Evolutionary conservation across 2,888 invertebrate species (phyloP).

Genomic region (Actias luna): DNA sequence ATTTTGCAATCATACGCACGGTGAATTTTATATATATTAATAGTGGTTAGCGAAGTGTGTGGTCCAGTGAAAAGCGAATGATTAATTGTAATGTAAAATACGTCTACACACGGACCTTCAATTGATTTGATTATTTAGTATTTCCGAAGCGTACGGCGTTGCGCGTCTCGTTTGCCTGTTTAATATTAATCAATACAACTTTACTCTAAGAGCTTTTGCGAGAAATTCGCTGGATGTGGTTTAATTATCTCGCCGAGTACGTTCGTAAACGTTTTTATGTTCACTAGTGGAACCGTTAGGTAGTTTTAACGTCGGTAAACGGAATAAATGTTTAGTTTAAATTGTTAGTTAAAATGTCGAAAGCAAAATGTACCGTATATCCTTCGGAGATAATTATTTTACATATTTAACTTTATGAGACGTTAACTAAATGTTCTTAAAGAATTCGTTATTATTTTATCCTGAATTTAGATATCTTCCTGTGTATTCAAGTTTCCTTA

Average conservation of each 20-base stretch:
- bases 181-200: constrained; percentile 3
- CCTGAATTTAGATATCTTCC: neutral
- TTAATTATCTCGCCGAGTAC: neutral
- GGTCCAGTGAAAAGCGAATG: constrained; percentile 1
- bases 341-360: neutral
- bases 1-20: no score
- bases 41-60: neutral
- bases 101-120: neutral
- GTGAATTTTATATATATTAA: no score
- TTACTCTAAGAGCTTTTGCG: constrained; percentile 2
- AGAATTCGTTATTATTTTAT: neutral
- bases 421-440: neutral
- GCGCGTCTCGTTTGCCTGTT: neutral
- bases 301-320: neutral
- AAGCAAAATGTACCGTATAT: neutral
- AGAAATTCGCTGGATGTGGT: neutral
- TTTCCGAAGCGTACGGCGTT: neutral
- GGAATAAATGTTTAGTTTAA: neutral
- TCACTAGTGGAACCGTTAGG: neutral
- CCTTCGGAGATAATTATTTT: neutral
- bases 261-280: neutral
- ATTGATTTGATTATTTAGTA: constrained; percentile 8
- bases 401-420: neutral
- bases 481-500: neutral
- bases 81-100: neutral